A percentile compares a stretch with the other conserved stretches of the same genome.
phyloP scores from a whole-genome alignment of 2,797 vertebrate genomes.

The Gouania willdenowi region DNA sequence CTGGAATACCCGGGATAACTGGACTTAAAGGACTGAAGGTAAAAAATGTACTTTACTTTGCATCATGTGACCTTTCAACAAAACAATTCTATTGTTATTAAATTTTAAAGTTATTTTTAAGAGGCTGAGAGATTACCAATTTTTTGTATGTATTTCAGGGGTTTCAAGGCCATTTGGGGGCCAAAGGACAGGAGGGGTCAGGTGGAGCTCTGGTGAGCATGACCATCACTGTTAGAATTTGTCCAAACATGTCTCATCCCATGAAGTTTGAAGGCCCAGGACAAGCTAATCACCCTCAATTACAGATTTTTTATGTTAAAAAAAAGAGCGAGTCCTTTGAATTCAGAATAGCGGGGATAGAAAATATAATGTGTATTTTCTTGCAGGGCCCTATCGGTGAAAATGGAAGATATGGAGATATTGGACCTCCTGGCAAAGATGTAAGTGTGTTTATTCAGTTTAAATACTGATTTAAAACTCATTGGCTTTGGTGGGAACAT shows the following conservation, averaged over 20 bases:
- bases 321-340: too few relatives aligned
- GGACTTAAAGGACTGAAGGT: slow-evolving; percentile 77
- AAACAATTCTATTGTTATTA: too few relatives aligned
- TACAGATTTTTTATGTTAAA: too few relatives aligned
- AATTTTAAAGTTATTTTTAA: not conserved
- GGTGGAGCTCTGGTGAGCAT: slow-evolving; percentile 58
- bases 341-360: too few relatives aligned
- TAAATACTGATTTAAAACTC: not conserved
- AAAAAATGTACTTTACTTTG: not conserved
- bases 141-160: slow-evolving; percentile 56
- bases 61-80: too few relatives aligned
- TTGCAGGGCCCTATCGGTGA: slow-evolving; percentile 60
- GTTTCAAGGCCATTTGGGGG: slow-evolving; percentile 56
- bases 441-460: slow-evolving; percentile 33
- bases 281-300: too few relatives aligned
- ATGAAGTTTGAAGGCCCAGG: not conserved
- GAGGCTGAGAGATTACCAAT: not conserved
- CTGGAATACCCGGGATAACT: slow-evolving; percentile 47
- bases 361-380: too few relatives aligned
- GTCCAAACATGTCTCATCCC: not conserved
- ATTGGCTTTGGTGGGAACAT: not conserved
- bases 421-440: slow-evolving; percentile 51
- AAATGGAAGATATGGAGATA: slow-evolving; percentile 53
- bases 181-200: slow-evolving; percentile 63
- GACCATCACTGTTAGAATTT: not conserved